Conservation (phyloP, 1,140 invertebrate species). For the Lasioglossum albipes region DNA sequence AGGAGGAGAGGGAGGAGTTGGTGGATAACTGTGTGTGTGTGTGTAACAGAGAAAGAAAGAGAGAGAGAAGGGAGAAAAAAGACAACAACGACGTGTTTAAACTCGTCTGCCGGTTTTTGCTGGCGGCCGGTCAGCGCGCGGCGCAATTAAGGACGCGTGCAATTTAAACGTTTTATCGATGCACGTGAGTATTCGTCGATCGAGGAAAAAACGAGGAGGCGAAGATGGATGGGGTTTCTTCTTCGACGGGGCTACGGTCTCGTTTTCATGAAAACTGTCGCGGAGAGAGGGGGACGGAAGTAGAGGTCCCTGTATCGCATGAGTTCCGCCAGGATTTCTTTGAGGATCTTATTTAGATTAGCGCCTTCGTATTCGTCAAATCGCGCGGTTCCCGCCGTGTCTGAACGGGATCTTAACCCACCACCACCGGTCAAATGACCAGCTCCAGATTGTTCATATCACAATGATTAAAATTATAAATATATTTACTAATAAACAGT, state of each 20-base stretch:
- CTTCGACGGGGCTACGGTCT: neutral
- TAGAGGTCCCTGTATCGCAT: too few relatives aligned
- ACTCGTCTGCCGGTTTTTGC: slow-evolving; percentile 34
- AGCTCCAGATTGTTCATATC: too few relatives aligned
- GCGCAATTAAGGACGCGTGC: slow-evolving; percentile 47
- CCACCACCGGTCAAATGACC: too few relatives aligned
- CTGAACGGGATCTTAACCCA: too few relatives aligned
- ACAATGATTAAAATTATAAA: too few relatives aligned
- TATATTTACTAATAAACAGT: too few relatives aligned
- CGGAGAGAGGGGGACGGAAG: neutral
- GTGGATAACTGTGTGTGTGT: too few relatives aligned
- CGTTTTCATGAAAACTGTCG: neutral
- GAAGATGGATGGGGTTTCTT: neutral
- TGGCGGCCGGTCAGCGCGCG: neutral
- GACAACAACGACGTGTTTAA: slow-evolving; percentile 23
- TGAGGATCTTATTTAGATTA: too few relatives aligned
- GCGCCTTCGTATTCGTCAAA: too few relatives aligned
- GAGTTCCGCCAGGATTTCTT: too few relatives aligned
- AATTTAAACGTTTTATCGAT: slow-evolving; percentile 48
- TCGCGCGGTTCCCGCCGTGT: too few relatives aligned
- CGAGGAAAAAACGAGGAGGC: neutral
- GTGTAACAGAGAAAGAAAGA: too few relatives aligned
- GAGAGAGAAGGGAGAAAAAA: neutral
- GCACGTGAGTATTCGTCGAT: slow-evolving; percentile 17
- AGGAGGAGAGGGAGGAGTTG: neutral